phyloP scores from a whole-genome alignment of 2,797 vertebrate species.

The Ceryle rudis region DNA sequence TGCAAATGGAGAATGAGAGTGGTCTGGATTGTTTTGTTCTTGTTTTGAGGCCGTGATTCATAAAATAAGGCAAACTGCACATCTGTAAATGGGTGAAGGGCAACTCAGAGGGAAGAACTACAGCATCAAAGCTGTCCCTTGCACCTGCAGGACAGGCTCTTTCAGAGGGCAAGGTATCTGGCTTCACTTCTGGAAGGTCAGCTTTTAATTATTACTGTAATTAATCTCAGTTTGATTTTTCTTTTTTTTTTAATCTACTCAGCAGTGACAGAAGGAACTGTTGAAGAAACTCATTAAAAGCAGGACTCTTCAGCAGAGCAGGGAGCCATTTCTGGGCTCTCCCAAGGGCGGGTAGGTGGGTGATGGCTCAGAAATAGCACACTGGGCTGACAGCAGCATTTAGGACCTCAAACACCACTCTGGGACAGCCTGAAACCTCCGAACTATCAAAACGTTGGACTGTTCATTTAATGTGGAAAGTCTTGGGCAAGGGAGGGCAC shows the following conservation, averaged over 20 bases:
- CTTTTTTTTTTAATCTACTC: background rate
- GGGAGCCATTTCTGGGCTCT: background rate
- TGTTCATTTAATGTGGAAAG: background rate
- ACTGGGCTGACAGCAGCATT: accelerated
- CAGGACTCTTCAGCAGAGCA: background rate
- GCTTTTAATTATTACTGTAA: constrained; percentile 18
- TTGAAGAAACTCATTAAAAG: background rate
- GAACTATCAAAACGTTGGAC: background rate
- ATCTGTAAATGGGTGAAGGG: background rate
- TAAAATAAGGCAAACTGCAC: background rate
- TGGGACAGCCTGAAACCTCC: background rate
- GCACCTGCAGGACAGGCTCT: background rate
- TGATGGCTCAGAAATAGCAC: background rate
- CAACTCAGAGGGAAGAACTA: background rate
- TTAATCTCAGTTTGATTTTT: background rate
- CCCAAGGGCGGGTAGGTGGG: background rate
- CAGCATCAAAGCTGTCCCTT: background rate
- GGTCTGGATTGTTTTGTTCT: background rate
- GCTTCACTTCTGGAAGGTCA: background rate
- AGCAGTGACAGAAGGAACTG: background rate
- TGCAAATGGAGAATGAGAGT: background rate
- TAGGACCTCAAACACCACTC: background rate
- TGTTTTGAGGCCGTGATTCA: background rate
- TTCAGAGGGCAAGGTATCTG: background rate
- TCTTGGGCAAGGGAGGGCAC: background rate